These are phyloP conservation scores for Chaetodon trifascialis DNA, from an alignment of 2,113 vertebrate genomes.

Conservation along the genomic window DNA sequence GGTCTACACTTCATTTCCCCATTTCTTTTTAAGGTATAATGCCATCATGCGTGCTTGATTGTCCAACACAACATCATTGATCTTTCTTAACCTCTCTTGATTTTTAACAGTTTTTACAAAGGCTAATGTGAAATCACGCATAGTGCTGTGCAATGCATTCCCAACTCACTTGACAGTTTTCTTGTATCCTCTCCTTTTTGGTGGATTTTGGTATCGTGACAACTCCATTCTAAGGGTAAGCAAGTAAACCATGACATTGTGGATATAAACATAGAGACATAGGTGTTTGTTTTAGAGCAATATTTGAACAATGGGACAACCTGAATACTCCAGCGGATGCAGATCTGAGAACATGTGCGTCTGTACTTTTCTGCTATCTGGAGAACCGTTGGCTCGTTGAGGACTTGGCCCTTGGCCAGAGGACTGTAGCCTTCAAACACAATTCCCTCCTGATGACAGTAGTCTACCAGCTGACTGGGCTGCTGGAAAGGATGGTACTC, in stretches of 20 bases:
- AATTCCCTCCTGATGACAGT: slow-evolving; percentile 81
- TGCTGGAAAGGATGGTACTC: slow-evolving; percentile 89
- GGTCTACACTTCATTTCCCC: too few relatives aligned
- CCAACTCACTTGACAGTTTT: slow-evolving; percentile 86
- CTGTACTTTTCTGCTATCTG: slow-evolving; percentile 82
- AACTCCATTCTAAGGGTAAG: slow-evolving; percentile 83
- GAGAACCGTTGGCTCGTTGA: slow-evolving; percentile 78
- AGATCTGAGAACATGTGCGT: slow-evolving; percentile 84
- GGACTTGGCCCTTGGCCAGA: slow-evolving; percentile 84
- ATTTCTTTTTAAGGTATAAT: neutral
- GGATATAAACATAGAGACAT: neutral
- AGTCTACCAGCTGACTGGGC: slow-evolving; percentile 80
- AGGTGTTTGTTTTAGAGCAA: neutral
- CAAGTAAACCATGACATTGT: neutral
- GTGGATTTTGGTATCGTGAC: slow-evolving; percentile 89
- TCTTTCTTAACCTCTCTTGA: neutral
- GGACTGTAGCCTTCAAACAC: slow-evolving; percentile 87
- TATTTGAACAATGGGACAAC: slow-evolving; percentile 26
- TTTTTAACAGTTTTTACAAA: neutral
- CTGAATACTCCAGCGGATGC: slow-evolving; percentile 84
- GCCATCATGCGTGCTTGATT: neutral
- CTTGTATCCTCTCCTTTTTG: slow-evolving; percentile 82
- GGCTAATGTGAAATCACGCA: neutral
- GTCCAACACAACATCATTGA: neutral
- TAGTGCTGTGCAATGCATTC: neutral